Evolutionary conservation across 2,888 invertebrate species (phyloP), one percentile per base, ranked within the genome.

Genomic region (Cheilosia pagana): DNA sequence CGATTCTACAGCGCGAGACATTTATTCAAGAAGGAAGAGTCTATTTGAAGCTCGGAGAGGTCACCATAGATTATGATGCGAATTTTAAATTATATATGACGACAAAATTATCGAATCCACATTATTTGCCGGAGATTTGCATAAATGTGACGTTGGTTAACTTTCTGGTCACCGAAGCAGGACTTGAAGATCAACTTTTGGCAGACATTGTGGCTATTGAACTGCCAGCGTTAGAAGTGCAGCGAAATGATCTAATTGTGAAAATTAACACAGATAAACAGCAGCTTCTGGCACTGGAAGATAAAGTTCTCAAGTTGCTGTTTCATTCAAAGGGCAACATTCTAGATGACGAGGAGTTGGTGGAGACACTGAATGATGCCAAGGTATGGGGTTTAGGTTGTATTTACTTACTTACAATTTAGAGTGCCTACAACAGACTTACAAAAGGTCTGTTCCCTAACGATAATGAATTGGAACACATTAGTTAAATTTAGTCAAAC

Each of bases 101-200:
- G 0, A 97, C 98, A 0, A 98, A 98, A 92, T 92, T 98, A 71
- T 94, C 97, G 0, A 98, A 98, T 93, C 98, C 98, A 0, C 98
- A 98, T 92, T 98, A 98, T 91, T 92, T 98, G 85, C 98, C 98
- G 0, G 98, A 98, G 91, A 95, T 98, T 82, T 97, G 98, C 89
- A 97, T 97, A 79, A 97, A 97, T 93, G 98, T 98, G 1, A 97
- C 97, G 0, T 93, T 98, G 12, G 96, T 98, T 7, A 98, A 98
- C 92, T 98, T 98, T 90, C 96, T 98, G 67, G 98, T 98, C 41
- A 98, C 98, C 0, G 94, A 95, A 0, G 95, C 95, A 53, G 98
- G 98, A 3, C 93, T 98, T 3, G 98, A 98, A 91, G 98, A 98
- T 91, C 98, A 98, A 90, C 92, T 98, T 45, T 92, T 98, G 48